Percentiles rank a stretch among this genome's conserved stretches.
These are phyloP conservation scores for Calyptommatus sinebrachiatus DNA, from an alignment of 2,113 vertebrate species.

Conservation along the genomic window DNA sequence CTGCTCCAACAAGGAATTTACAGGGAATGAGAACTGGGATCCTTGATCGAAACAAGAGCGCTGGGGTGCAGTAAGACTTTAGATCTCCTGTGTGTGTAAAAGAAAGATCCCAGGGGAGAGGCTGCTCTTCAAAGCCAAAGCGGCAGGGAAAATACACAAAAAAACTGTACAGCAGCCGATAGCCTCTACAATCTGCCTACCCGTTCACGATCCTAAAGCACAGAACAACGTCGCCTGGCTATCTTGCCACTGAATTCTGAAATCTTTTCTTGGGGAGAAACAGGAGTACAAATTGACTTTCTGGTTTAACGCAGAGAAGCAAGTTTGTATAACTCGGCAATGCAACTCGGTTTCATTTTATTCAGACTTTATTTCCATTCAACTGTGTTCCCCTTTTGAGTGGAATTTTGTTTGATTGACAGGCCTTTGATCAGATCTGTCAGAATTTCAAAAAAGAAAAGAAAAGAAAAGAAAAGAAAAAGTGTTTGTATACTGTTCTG, in stretches of 20 bases:
- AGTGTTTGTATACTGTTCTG: too few relatives aligned
- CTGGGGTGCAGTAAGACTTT: neutral
- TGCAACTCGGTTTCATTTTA: too few relatives aligned
- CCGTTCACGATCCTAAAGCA: neutral
- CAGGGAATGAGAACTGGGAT: neutral
- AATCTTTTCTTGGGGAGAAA: neutral
- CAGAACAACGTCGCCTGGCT: neutral
- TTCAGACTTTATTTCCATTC: too few relatives aligned
- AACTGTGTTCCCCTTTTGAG: too few relatives aligned
- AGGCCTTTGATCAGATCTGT: too few relatives aligned
- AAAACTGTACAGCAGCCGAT: neutral
- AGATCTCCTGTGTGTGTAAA: neutral
- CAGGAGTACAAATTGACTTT: too few relatives aligned
- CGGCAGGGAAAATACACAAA: neutral
- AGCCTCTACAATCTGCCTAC: neutral
- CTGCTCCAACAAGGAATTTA: neutral
- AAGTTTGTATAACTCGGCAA: too few relatives aligned
- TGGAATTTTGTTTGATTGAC: too few relatives aligned
- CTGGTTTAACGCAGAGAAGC: too few relatives aligned
- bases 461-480: too few relatives aligned
- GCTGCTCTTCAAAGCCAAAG: neutral
- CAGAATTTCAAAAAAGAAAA: too few relatives aligned
- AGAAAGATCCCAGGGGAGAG: neutral
- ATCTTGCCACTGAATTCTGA: neutral
- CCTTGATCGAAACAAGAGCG: slow-evolving; percentile 13